Evolutionary conservation across 2,888 invertebrate species (phyloP).

Genomic region (Thelaira solivaga): DNA sequence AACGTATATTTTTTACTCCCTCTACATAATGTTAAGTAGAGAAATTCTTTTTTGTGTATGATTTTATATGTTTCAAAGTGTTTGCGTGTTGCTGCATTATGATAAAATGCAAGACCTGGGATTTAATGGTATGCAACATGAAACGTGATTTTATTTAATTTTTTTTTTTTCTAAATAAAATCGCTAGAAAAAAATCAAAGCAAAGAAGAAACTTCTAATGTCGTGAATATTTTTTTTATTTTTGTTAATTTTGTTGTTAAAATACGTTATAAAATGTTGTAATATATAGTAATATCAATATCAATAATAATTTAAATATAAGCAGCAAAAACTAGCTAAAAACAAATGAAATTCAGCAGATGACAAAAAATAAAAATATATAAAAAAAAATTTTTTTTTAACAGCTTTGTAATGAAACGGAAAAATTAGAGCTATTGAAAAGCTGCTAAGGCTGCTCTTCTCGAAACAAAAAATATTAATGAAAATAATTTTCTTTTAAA

Average conservation of each 20-base stretch:
- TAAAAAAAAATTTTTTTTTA: too few relatives aligned
- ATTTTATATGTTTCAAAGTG: not conserved
- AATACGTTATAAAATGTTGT: too few relatives aligned
- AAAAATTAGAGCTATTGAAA: too few relatives aligned
- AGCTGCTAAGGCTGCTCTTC: too few relatives aligned
- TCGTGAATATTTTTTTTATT: constrained; percentile 17
- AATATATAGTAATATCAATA: constrained; percentile 43
- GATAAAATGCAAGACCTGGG: constrained; percentile 48
- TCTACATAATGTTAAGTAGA: too few relatives aligned
- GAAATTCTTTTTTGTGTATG: not conserved
- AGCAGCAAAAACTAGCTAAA: constrained; percentile 26
- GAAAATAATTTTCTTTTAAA: too few relatives aligned
- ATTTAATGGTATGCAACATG: constrained; percentile 56
- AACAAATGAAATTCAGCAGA: too few relatives aligned
- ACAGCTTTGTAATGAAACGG: too few relatives aligned
- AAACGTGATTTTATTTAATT: constrained; percentile 62
- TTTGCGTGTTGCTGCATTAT: constrained; percentile 18
- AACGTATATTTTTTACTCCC: not conserved
- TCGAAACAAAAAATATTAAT: too few relatives aligned
- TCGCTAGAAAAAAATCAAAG: not conserved
- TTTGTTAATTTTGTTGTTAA: not conserved
- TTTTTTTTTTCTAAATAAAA: constrained; percentile 6
- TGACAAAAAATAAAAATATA: too few relatives aligned
- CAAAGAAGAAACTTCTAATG: constrained; percentile 20
- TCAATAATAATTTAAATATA: constrained; percentile 34